Evolutionary conservation across 2,888 invertebrate genomes (phyloP).

Genomic region (Sarcophaga caerulescens): DNA sequence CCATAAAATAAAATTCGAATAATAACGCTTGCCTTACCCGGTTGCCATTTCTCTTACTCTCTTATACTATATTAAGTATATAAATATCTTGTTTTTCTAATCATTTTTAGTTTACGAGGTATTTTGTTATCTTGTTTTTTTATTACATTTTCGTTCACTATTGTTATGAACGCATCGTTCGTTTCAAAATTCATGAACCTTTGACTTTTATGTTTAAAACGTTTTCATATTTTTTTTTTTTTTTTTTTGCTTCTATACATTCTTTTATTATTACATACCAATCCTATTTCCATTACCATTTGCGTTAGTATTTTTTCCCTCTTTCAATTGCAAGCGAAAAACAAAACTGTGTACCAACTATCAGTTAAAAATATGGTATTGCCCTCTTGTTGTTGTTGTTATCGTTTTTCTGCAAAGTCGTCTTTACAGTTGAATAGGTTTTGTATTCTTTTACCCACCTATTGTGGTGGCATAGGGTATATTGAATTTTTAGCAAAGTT

Average conservation of each 20-base stretch:
- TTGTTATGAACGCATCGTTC: constrained; percentile 35
- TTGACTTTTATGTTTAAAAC: constrained; percentile 35
- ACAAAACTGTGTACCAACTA: constrained; percentile 4
- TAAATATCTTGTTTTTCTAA: neutral
- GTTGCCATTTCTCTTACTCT: too few relatives aligned
- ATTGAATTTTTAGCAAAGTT: too few relatives aligned
- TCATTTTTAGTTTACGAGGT: neutral
- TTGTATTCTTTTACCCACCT: neutral
- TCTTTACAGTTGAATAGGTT: constrained; percentile 51
- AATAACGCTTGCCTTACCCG: too few relatives aligned
- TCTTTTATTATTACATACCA: neutral
- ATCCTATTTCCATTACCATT: neutral
- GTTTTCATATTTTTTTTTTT: neutral
- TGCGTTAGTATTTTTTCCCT: neutral
- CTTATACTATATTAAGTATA: too few relatives aligned
- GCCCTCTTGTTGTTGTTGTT: constrained; percentile 14
- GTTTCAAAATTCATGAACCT: constrained; percentile 25
- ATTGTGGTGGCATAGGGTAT: too few relatives aligned
- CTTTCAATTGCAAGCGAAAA: neutral
- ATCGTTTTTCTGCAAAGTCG: constrained; percentile 6
- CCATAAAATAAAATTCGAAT: too few relatives aligned
- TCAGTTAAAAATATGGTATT: constrained; percentile 4
- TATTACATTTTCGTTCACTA: neutral
- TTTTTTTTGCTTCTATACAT: too few relatives aligned
- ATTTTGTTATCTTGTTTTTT: neutral